Evolutionary conservation across 2,797 vertebrate species (phyloP).

Genomic region (Acanthurus leucopareius): DNA sequence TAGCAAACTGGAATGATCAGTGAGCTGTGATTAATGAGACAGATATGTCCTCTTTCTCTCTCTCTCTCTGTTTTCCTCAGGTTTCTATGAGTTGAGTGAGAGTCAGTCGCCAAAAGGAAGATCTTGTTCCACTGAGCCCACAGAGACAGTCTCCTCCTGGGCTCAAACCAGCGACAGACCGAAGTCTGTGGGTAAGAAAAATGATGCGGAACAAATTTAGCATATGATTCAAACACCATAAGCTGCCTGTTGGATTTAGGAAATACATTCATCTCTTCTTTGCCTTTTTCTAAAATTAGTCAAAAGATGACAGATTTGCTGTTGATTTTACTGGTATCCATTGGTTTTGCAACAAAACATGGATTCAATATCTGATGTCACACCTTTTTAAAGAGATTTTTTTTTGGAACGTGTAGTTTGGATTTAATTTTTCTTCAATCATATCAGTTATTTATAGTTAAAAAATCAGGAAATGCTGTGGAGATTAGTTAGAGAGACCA

Average conservation of each 20-base stretch:
- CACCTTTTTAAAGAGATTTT: background rate
- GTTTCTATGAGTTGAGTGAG: slow-evolving; percentile 82
- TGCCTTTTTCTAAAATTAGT: background rate
- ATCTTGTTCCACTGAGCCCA: slow-evolving; percentile 65
- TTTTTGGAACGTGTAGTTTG: background rate
- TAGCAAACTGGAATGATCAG: slow-evolving; percentile 17
- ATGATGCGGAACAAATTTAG: background rate
- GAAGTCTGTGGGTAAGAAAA: slow-evolving; percentile 82
- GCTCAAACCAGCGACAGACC: slow-evolving; percentile 71
- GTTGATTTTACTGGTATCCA: background rate
- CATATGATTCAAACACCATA: background rate
- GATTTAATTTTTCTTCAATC: background rate
- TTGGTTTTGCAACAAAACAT: background rate
- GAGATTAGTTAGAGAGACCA: background rate
- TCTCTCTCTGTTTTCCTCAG: slow-evolving; percentile 54
- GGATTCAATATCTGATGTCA: background rate
- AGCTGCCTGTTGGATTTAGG: background rate
- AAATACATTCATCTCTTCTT: background rate
- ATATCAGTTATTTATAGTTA: background rate
- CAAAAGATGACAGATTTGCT: background rate
- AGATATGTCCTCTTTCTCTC: background rate
- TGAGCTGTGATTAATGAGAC: slow-evolving; percentile 21
- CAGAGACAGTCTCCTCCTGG: slow-evolving; percentile 64
- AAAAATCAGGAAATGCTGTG: background rate
- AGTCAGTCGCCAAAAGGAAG: slow-evolving; percentile 78